Conservation (phyloP, 2,888 invertebrate genomes). For the Adelphocoris suturalis region DNA sequence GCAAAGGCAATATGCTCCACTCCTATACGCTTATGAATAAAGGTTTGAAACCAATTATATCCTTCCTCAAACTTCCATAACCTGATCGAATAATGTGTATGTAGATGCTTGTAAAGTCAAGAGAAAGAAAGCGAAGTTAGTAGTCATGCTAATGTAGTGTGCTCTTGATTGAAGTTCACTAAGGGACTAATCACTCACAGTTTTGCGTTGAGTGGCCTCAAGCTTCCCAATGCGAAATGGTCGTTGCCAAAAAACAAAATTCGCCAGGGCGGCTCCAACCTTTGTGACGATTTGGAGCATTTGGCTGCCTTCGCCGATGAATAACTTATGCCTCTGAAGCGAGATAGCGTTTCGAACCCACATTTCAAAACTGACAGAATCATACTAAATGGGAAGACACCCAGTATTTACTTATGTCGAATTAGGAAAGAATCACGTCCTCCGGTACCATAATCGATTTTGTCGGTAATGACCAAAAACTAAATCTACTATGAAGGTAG, state of each 20-base stretch:
- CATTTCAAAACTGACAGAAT: background rate
- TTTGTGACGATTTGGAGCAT: slow-evolving; percentile 43
- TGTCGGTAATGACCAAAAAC: too few species aligned
- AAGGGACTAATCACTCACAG: slow-evolving; percentile 83
- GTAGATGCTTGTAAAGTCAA: too few species aligned
- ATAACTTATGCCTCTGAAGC: background rate
- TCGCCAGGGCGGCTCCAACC: slow-evolving; percentile 80
- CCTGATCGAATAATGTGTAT: too few species aligned
- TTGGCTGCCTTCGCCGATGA: background rate
- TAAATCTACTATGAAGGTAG: too few species aligned
- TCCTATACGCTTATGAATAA: too few species aligned
- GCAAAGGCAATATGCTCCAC: too few species aligned
- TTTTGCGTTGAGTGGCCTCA: slow-evolving; percentile 84
- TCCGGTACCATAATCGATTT: background rate
- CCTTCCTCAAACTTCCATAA: too few species aligned
- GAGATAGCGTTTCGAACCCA: background rate
- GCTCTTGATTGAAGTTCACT: too few species aligned
- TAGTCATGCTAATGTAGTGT: too few species aligned
- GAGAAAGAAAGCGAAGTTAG: too few species aligned
- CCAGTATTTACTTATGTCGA: background rate
- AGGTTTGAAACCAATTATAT: too few species aligned
- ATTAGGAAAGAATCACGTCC: background rate
- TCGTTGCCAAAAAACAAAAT: slow-evolving; percentile 94
- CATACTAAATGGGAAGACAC: background rate
- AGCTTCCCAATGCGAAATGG: slow-evolving; percentile 87